phyloP scores from a whole-genome alignment of 2,888 invertebrate genomes.

The Drosophila differens region DNA sequence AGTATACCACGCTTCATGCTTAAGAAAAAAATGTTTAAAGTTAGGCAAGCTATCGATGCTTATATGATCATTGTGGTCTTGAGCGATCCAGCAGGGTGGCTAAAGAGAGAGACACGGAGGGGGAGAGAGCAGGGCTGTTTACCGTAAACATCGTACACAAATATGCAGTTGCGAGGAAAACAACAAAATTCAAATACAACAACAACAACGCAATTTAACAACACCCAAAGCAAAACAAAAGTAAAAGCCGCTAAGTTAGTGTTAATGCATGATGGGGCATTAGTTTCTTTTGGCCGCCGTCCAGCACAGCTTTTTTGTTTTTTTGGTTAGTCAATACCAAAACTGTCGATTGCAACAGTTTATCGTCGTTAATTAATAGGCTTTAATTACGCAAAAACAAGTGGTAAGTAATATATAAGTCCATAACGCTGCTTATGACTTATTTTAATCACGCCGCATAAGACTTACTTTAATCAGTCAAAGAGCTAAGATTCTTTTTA shows the following conservation, averaged over 20 bases:
- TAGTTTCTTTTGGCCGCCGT: constrained; percentile 45
- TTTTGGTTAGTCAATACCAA: constrained; percentile 22
- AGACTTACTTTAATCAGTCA: not conserved
- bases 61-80: constrained; percentile 53
- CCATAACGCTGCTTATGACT: not conserved
- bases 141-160: constrained; percentile 65
- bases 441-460: not conserved
- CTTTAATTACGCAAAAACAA: constrained; percentile 30
- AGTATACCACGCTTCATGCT: constrained; percentile 78
- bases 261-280: constrained; percentile 65
- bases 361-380: constrained; percentile 46
- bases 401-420: not conserved
- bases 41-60: constrained; percentile 75
- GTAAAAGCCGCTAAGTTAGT: constrained; percentile 76
- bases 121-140: constrained; percentile 23
- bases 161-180: constrained; percentile 62
- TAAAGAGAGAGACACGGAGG: not conserved
- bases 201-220: constrained; percentile 18
- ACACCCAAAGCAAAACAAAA: constrained; percentile 59
- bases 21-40: constrained; percentile 63
- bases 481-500: not conserved
- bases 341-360: constrained; percentile 42
- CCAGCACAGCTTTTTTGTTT: constrained; percentile 22
- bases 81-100: constrained; percentile 8
- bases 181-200: constrained; percentile 13